Percentiles rank a stretch among this genome's conserved stretches.
Evolutionary conservation across 1,140 invertebrate species (phyloP).

Genomic region (Arctopsyche grandis): DNA sequence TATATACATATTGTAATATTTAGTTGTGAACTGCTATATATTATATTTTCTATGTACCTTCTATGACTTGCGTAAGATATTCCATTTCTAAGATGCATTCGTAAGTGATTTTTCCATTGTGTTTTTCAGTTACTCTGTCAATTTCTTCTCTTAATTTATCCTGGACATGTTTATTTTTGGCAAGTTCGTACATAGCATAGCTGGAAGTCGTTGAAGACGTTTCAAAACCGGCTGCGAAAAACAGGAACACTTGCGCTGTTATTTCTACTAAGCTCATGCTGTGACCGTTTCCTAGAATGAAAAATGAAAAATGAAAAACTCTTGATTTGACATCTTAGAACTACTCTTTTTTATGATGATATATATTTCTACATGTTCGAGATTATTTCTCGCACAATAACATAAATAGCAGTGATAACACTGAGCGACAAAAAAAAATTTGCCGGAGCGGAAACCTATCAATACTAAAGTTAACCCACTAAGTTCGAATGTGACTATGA

Average conservation of each 20-base stretch:
- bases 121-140: conserved; percentile 57
- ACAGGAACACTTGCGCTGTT: conserved; percentile 53
- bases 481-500: too few relatives aligned
- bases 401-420: too few relatives aligned
- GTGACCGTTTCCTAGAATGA: conserved; percentile 13
- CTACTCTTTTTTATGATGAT: too few relatives aligned
- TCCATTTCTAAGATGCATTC: conserved; percentile 62
- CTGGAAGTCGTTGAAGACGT: conserved; percentile 58
- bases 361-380: too few relatives aligned
- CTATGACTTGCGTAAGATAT: conserved; percentile 60
- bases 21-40: background rate
- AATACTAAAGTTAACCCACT: too few relatives aligned
- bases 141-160: conserved; percentile 58
- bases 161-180: conserved; percentile 66
- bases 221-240: conserved; percentile 58
- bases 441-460: too few relatives aligned
- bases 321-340: too few relatives aligned
- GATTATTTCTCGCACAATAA: too few relatives aligned
- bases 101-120: conserved; percentile 64
- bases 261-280: background rate
- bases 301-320: background rate
- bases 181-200: conserved; percentile 64
- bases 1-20: too few relatives aligned
- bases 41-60: conserved; percentile 56
- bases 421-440: too few relatives aligned